Evolutionary conservation across 2,113 vertebrate species (phyloP), one percentile per base, ranked within the genome.

Genomic region (Chaetodon trifascialis): DNA sequence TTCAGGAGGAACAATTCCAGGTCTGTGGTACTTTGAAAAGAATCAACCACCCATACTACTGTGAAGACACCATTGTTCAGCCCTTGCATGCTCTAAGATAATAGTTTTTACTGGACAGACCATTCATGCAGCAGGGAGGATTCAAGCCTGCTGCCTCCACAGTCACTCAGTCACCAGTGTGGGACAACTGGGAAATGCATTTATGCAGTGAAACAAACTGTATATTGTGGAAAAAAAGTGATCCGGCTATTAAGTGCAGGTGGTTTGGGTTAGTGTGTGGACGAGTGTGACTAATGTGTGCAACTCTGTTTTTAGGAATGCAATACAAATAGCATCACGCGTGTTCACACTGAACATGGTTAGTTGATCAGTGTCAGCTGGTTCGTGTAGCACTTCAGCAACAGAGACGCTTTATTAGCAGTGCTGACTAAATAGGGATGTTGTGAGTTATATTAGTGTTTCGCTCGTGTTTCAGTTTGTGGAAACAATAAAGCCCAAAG

Each of bases 41-140:
- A 87, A 80, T 72, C 84, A 86, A 68, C 80, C 83, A 82, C 74
- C 87, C 80, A 40, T 73, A 63, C 38, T 55, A 7, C 83, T 74
- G 82, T 68, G 75, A 82, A 79, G 76, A 74, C 78, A 65, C 72
- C 60, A 83, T 86, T 91, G 89, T 95, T 84, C 67, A 83, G 54
- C 56, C 44, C 56, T 77, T 65, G 67, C 81, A 65, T 65, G 80
- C 62, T 62, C 65, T 85, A 78, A 85, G 76, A 92, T 89, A 91
- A 89, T 85, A 86, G 82, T 63, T 76, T 88, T 85, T 85, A 67
- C 71, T 87, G 59, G 75, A 54, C 54, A 55, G 60, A 42, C 62
- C 73, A 82, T 80, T 91, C 71, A 80, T 54, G 54, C 86, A 80
- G 59, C 73, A 72, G 75, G 46, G 79, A 76, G 56, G 40, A 77